Conservation (phyloP, 37 sponge, comb jelly and placozoan genomes). For the Beroe ovata region DNA sequence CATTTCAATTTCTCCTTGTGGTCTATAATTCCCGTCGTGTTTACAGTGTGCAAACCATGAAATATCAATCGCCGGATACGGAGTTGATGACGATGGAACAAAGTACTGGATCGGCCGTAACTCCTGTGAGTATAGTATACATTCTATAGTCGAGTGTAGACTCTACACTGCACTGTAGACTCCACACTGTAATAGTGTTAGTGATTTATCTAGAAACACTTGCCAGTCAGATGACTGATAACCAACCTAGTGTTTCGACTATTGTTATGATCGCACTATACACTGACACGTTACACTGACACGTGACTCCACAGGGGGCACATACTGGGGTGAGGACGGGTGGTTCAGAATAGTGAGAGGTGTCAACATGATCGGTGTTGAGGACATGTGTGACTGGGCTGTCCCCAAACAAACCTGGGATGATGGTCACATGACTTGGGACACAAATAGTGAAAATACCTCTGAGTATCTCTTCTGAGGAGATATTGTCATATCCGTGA, state of each 20-base stretch:
- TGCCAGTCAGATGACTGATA: no score
- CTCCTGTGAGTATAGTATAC: conserved; percentile 64
- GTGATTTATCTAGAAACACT: no score
- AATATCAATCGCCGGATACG: conserved; percentile 79
- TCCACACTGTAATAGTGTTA: no score
- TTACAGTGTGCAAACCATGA: conserved; percentile 74
- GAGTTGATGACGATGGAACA: conserved; percentile 71
- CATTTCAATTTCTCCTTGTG: no score
- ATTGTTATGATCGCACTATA: no score
- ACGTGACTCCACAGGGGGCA: conserved; percentile 76
- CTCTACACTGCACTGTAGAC: no score
- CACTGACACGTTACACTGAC: no score
- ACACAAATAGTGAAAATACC: background rate
- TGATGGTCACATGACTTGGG: background rate
- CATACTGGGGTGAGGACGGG: conserved; percentile 85
- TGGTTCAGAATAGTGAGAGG: conserved; percentile 75
- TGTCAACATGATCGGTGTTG: conserved; percentile 62
- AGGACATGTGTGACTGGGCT: conserved; percentile 59
- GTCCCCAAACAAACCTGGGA: conserved; percentile 60
- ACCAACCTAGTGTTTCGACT: no score
- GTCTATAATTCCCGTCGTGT: no score
- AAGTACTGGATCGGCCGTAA: conserved; percentile 88
- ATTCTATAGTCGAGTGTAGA: no score
- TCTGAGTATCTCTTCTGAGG: background rate
- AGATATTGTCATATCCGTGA: no score